phyloP scores from a whole-genome alignment of 2,113 vertebrate species.

The Loxodonta africana region DNA sequence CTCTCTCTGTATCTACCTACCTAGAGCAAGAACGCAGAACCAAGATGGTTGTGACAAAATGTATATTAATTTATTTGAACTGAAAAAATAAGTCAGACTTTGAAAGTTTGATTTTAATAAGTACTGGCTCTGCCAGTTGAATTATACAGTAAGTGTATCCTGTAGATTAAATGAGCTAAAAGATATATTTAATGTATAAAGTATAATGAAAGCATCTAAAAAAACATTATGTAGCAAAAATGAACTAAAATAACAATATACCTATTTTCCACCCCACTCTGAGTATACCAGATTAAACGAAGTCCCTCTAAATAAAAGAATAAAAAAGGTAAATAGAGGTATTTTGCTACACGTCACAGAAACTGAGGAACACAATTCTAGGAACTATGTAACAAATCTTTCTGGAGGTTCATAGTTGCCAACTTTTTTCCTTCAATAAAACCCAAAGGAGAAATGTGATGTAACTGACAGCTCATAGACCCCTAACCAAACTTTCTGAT shows the following conservation, averaged over 20 bases:
- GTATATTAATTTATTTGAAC: slow-evolving; percentile 7
- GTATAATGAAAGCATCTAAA: slow-evolving; percentile 1
- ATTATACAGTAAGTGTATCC: background rate
- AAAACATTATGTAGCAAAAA: slow-evolving; percentile 5
- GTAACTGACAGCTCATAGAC: background rate
- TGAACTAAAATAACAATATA: slow-evolving; percentile 9
- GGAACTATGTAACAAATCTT: background rate
- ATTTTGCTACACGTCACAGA: background rate
- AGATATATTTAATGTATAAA: background rate
- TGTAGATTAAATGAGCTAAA: slow-evolving; percentile 45
- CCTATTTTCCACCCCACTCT: background rate
- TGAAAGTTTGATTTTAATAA: slow-evolving; percentile 53
- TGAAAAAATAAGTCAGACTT: slow-evolving; percentile 21
- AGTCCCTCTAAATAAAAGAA: background rate
- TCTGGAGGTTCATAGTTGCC: background rate
- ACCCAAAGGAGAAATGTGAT: background rate
- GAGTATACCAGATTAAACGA: background rate
- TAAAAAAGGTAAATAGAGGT: background rate
- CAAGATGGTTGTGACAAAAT: background rate
- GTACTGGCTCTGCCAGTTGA: background rate
- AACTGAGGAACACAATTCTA: background rate
- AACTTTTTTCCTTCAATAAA: background rate
- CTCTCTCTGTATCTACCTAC: background rate
- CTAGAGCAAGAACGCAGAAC: background rate
- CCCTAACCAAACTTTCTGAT: background rate